phyloP scores from a whole-genome alignment of 2,113 vertebrate species.

The Heterotilapia buettikoferi region DNA sequence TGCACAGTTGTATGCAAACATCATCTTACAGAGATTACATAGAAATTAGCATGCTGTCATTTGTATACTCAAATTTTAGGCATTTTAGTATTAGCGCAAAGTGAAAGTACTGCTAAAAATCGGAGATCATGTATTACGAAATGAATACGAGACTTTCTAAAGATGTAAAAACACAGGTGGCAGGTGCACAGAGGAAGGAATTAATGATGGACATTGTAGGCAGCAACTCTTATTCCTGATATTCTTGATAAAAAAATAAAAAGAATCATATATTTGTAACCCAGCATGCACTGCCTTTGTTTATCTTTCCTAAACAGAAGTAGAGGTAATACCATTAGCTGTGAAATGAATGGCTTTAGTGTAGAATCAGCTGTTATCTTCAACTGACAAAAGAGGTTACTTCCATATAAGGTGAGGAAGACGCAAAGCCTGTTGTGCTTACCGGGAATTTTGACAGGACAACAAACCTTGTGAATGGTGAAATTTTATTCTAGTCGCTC shows the following conservation, averaged over 20 bases:
- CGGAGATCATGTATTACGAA: not conserved
- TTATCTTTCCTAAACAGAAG: not conserved
- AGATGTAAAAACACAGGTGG: not conserved
- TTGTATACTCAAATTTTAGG: not conserved
- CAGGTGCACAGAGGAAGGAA: not conserved
- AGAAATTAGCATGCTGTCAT: not conserved
- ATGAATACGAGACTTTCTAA: not conserved
- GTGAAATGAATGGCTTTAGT: not conserved
- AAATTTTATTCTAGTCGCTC: constrained; percentile 72
- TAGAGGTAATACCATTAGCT: not conserved
- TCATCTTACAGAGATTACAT: not conserved
- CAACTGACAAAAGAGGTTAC: not conserved
- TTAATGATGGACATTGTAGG: not conserved
- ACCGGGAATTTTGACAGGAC: constrained; percentile 55
- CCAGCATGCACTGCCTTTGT: not conserved
- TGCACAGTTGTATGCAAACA: not conserved
- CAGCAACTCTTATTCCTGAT: not conserved
- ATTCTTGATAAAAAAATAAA: not conserved
- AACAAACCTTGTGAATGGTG: constrained; percentile 72
- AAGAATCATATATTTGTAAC: not conserved
- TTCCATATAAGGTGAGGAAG: not conserved
- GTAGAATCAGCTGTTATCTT: not conserved
- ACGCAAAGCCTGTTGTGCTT: not conserved
- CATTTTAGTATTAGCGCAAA: not conserved
- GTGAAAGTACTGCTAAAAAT: not conserved